phyloP scores from a whole-genome alignment of 2,888 invertebrate genomes.

The Isoperla grammatica region DNA sequence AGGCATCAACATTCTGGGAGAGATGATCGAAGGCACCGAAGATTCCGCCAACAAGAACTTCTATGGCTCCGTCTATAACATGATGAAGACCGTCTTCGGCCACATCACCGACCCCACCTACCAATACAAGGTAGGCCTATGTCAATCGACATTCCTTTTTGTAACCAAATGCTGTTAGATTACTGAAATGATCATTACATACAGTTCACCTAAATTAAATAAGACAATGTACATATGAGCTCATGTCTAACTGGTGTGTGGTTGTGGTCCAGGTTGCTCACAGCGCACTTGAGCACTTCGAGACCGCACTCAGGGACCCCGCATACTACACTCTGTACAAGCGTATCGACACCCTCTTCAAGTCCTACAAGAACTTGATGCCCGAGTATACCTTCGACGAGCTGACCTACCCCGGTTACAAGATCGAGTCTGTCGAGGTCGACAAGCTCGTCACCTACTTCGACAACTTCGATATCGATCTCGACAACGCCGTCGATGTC shows the following conservation, averaged over 20 bases:
- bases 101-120: conserved; percentile 17
- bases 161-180: no score
- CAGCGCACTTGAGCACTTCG: conserved; percentile 59
- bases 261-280: no score
- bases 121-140: conserved; percentile 18
- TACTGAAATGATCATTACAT: no score
- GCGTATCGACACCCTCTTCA: conserved; percentile 53
- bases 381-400: conserved; percentile 37
- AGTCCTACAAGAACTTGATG: conserved; percentile 52
- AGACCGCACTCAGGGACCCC: conserved; percentile 62
- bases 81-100: conserved; percentile 12
- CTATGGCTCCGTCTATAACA: conserved; percentile 44
- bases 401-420: conserved; percentile 57
- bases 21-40: conserved; percentile 40
- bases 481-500: conserved; percentile 51
- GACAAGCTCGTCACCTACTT: conserved; percentile 58
- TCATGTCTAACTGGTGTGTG: no score
- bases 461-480: conserved; percentile 57
- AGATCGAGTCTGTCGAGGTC: conserved; percentile 49
- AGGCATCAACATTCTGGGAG: conserved; percentile 41
- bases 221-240: no score
- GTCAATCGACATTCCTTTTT: no score
- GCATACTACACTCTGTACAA: conserved; percentile 63
- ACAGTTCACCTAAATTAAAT: no score
- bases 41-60: conserved; percentile 41